phyloP scores from a whole-genome alignment of 2,113 vertebrate species.

The Oreotrochilus melanogaster region DNA sequence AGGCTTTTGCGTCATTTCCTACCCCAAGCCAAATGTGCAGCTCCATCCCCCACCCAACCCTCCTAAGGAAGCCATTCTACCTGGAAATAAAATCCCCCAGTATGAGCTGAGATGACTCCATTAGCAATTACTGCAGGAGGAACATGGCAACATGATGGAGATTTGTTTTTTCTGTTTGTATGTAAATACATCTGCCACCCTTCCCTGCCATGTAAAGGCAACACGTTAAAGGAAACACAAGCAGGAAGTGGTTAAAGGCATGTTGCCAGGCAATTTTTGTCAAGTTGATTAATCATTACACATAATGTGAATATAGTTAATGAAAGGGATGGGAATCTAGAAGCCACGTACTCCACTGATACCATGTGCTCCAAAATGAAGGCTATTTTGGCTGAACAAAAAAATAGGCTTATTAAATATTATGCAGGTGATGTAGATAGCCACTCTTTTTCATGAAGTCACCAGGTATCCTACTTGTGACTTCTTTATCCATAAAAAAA shows the following conservation, averaged over 20 bases:
- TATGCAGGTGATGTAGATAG: background rate
- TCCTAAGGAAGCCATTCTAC: background rate
- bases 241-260: background rate
- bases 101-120: background rate
- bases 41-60: background rate
- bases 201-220: background rate
- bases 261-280: background rate
- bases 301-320: background rate
- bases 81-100: background rate
- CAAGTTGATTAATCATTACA: slow-evolving; percentile 3
- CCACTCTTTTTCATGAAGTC: background rate
- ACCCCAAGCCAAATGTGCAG: fast-evolving
- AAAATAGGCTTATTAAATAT: background rate
- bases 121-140: background rate
- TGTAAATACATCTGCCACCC: background rate
- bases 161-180: background rate
- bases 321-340: background rate
- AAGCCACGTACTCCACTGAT: background rate
- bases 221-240: background rate
- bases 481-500: background rate
- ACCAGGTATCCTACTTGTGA: background rate
- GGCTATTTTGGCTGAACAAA: background rate
- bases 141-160: background rate
- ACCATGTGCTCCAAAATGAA: background rate
- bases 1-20: fast-evolving